A percentile compares a stretch with the other conserved stretches of the same genome.
phyloP scores from a whole-genome alignment of 2,113 vertebrate species.

The Rhinopomastus cyanomelas region DNA sequence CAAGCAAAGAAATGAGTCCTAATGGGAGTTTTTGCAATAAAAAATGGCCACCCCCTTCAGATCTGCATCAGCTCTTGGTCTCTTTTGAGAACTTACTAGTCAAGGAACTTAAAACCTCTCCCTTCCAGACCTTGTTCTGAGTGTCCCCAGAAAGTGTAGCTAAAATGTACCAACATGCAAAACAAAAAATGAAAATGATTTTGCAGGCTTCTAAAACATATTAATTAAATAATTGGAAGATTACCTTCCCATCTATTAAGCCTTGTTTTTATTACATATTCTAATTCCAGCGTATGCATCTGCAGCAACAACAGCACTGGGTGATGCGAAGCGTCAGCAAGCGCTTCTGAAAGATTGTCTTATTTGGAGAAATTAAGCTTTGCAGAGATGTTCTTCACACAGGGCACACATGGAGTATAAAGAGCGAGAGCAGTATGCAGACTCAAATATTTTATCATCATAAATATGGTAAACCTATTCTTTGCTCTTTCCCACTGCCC shows the following conservation, averaged over 20 bases:
- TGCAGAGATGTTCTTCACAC: neutral
- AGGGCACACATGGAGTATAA: neutral
- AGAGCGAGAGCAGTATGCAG: neutral
- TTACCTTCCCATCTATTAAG: neutral
- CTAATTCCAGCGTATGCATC: neutral
- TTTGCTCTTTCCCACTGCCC: neutral
- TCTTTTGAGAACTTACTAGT: neutral
- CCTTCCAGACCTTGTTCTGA: neutral
- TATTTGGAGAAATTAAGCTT: slow-evolving; percentile 6
- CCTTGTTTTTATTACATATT: neutral
- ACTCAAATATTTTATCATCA: neutral
- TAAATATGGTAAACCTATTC: neutral
- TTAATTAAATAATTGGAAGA: neutral
- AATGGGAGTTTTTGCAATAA: neutral
- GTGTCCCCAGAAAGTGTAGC: neutral
- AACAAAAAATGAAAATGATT: neutral
- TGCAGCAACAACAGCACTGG: neutral
- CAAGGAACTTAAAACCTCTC: neutral
- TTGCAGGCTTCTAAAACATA: neutral
- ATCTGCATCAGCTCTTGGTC: neutral
- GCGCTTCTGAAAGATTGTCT: neutral
- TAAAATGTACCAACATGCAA: neutral
- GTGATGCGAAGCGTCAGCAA: neutral
- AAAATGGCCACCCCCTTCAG: neutral
- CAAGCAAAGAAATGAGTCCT: neutral